phyloP scores from a whole-genome alignment of 2,113 vertebrate species.

The Melanerpes aurifrons region DNA sequence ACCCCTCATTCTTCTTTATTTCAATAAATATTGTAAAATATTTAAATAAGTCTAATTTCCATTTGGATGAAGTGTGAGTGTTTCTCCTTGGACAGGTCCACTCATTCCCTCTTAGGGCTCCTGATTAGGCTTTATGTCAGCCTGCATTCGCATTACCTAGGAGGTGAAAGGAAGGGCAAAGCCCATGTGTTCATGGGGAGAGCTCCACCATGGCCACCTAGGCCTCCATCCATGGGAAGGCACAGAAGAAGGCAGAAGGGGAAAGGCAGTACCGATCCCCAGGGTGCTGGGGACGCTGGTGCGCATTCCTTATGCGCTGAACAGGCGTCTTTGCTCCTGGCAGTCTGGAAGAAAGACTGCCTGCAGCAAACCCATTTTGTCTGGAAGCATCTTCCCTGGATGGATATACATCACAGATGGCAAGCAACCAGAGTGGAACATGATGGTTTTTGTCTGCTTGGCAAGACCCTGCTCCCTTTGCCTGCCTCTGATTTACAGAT shows the following conservation, averaged over 20 bases:
- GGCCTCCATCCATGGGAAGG: neutral
- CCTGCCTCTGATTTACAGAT: neutral
- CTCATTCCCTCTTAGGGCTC: neutral
- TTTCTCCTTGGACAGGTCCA: neutral
- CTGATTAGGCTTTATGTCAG: neutral
- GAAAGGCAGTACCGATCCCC: neutral
- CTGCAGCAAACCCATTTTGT: neutral
- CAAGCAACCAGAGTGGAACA: neutral
- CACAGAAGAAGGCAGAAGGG: neutral
- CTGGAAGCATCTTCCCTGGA: neutral
- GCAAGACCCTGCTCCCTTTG: neutral
- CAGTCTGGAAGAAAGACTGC: neutral
- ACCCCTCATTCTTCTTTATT: neutral
- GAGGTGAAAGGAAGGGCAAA: neutral
- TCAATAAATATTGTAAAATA: neutral
- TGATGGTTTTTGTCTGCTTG: neutral
- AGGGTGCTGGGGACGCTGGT: neutral
- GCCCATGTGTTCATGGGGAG: neutral
- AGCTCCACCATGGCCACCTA: neutral
- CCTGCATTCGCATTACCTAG: neutral
- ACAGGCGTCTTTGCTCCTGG: neutral
- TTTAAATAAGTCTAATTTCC: constrained; percentile 21
- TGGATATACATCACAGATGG: neutral
- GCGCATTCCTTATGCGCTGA: neutral
- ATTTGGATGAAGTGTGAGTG: neutral